phyloP scores from a whole-genome alignment of 1,140 invertebrate genomes.

The Sarcophaga bullata region DNA sequence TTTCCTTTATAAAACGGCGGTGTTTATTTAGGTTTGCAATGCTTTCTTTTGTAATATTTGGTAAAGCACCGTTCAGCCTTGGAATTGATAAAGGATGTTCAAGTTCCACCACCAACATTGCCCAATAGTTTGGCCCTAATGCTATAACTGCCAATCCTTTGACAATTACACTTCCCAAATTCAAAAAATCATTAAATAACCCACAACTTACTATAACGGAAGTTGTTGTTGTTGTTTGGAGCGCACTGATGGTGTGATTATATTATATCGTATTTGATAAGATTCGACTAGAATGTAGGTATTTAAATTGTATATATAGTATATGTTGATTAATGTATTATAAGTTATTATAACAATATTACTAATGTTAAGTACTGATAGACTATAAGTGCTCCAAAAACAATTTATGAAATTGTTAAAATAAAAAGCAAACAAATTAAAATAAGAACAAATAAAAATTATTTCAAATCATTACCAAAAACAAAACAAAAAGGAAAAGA shows the following conservation, averaged over 20 bases:
- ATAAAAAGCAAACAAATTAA: too few relatives aligned
- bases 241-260: too few relatives aligned
- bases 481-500: too few relatives aligned
- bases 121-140: conserved; percentile 45
- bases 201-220: too few relatives aligned
- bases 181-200: neutral
- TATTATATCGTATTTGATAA: too few relatives aligned
- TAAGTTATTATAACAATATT: neutral
- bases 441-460: too few relatives aligned
- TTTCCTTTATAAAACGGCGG: conserved; percentile 72
- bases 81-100: conserved; percentile 70
- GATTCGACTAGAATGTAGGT: too few relatives aligned
- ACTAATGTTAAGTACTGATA: conserved; percentile 15
- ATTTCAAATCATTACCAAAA: too few relatives aligned
- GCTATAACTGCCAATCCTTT: too few relatives aligned
- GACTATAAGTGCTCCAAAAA: neutral
- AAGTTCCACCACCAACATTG: conserved; percentile 49
- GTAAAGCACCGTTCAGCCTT: conserved; percentile 74
- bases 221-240: too few relatives aligned
- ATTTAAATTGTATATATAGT: too few relatives aligned
- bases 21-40: conserved; percentile 72
- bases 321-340: neutral
- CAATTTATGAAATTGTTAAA: neutral
- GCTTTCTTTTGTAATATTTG: conserved; percentile 74
- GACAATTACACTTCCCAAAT: neutral